A percentile compares a stretch with the other conserved stretches of the same genome.
These are phyloP conservation scores for Tineola bisselliella DNA, from an alignment of 2,888 invertebrate genomes.

Conservation along the genomic window DNA sequence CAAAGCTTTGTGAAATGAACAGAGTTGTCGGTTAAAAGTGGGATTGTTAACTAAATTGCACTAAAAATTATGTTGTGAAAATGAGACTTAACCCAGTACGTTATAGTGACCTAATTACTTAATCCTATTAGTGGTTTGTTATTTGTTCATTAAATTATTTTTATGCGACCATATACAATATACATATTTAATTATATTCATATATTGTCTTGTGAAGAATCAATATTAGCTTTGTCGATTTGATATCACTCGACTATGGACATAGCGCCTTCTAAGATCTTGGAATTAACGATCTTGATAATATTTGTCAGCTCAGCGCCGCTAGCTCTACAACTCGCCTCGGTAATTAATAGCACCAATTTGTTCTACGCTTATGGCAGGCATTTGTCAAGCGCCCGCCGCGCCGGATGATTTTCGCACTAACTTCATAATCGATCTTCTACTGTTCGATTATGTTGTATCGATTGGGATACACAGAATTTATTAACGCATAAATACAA, in stretches of 20 bases:
- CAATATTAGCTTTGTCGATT: too few species aligned
- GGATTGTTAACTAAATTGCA: constrained; percentile 5
- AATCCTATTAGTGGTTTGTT: not conserved
- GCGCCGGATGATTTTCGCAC: constrained; percentile 55
- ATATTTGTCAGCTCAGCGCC: constrained; percentile 63
- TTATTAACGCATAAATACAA: not conserved
- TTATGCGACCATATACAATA: too few species aligned
- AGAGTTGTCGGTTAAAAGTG: constrained; percentile 14
- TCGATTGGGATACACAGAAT: not conserved
- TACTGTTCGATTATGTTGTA: constrained; percentile 37
- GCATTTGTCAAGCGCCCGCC: constrained; percentile 60
- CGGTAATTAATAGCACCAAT: constrained; percentile 61
- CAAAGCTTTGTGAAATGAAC: constrained; percentile 20
- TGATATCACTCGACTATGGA: too few species aligned
- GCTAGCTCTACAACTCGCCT: constrained; percentile 35
- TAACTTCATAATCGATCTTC: constrained; percentile 62
- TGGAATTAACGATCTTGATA: constrained; percentile 65
- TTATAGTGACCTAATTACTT: not conserved
- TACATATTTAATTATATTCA: too few species aligned
- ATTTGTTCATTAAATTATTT: not conserved
- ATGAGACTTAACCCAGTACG: not conserved
- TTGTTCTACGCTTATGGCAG: constrained; percentile 63
- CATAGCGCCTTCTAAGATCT: not conserved
- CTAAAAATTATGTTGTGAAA: constrained; percentile 6
- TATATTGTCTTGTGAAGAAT: too few species aligned